phyloP scores from a whole-genome alignment of 1,140 invertebrate genomes.

The Potamilus streckersoni region DNA sequence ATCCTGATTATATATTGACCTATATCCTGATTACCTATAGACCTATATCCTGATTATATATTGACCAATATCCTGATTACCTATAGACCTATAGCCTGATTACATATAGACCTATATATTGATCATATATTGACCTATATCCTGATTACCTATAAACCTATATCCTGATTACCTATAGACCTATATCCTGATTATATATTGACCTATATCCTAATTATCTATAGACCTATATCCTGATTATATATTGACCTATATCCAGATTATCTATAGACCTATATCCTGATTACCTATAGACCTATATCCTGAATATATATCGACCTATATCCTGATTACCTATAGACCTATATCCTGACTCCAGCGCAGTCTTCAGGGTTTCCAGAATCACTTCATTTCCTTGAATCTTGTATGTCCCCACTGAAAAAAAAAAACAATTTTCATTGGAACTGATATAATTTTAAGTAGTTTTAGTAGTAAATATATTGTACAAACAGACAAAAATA shows the following conservation, averaged over 20 bases:
- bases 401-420: conserved; percentile 64
- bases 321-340: conserved; percentile 52
- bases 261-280: neutral
- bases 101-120: too few species aligned
- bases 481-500: too few species aligned
- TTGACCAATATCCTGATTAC: too few species aligned
- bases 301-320: neutral
- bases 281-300: neutral
- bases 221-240: too few species aligned
- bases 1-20: too few species aligned
- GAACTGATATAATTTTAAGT: too few species aligned
- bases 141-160: too few species aligned
- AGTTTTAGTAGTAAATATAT: too few species aligned
- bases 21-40: neutral
- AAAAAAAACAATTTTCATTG: conserved; percentile 11
- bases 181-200: neutral
- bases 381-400: conserved; percentile 53
- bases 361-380: conserved; percentile 47
- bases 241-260: too few species aligned
- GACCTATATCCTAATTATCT: too few species aligned
- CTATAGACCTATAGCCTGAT: too few species aligned
- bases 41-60: neutral
- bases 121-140: too few species aligned
- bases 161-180: neutral
- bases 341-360: conserved; percentile 57